Evolutionary conservation across 1,140 invertebrate species (phyloP).

Genomic region (Probaryconus sp.): DNA sequence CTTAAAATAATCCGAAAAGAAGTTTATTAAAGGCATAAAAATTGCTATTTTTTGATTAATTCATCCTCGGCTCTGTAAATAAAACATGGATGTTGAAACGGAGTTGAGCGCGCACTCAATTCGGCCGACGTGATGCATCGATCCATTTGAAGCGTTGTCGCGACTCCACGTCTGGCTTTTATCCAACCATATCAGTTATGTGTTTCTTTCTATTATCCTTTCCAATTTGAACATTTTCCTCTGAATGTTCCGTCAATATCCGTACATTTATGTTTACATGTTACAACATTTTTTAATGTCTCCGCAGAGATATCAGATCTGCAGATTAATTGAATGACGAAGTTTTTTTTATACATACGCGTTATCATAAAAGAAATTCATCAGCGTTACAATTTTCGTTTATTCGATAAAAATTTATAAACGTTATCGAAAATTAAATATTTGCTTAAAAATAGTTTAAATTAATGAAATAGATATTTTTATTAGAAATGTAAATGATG

Average conservation of each 20-base stretch:
- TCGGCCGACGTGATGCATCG: conserved; percentile 69
- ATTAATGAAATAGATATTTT: too few species aligned
- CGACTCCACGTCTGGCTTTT: conserved; percentile 69
- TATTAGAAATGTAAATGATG: too few species aligned
- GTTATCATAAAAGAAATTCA: too few species aligned
- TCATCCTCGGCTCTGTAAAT: conserved; percentile 66
- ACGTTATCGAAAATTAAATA: too few species aligned
- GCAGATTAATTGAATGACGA: too few species aligned
- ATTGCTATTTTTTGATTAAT: conserved; percentile 22
- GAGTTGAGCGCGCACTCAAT: conserved; percentile 70
- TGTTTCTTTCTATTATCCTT: conserved; percentile 65
- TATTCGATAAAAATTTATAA: too few species aligned
- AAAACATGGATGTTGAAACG: conserved; percentile 71
- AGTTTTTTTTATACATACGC: too few species aligned
- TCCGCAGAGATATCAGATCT: too few species aligned
- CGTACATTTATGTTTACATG: conserved; percentile 2
- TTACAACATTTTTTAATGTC: conserved; percentile 13
- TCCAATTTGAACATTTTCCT: conserved; percentile 38
- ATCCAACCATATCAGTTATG: conserved; percentile 68
- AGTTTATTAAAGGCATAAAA: too few species aligned
- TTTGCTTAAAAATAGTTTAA: too few species aligned
- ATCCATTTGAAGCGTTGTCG: conserved; percentile 70
- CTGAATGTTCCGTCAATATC: not conserved
- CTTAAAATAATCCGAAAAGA: too few species aligned
- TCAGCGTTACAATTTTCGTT: too few species aligned